Evolutionary conservation across 2,113 vertebrate genomes (phyloP).

Genomic region (Ibidorhyncha struthersii): DNA sequence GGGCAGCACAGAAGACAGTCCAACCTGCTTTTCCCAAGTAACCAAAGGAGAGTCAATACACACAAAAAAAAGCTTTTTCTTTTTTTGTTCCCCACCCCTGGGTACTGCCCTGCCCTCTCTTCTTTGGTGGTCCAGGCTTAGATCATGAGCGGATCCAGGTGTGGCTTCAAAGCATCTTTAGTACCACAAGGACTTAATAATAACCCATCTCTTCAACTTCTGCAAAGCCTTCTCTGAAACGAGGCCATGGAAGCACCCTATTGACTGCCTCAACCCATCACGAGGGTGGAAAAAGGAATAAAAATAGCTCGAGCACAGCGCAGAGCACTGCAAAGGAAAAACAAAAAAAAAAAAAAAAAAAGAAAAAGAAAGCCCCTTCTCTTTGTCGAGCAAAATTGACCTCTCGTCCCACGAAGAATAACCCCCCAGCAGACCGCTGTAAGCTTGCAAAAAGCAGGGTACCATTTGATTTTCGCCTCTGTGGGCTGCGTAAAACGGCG

Average conservation of each 20-base stretch:
- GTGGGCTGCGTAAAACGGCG: not conserved
- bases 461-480: constrained; percentile 8
- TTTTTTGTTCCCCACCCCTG: not conserved
- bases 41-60: not conserved
- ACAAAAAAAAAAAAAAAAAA: not conserved
- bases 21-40: not conserved
- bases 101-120: not conserved
- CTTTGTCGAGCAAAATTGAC: constrained; percentile 8
- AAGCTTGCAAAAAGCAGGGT: not conserved
- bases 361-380: not conserved
- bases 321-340: not conserved
- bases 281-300: not conserved
- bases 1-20: not conserved
- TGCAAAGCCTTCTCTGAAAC: not conserved
- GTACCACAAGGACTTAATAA: not conserved
- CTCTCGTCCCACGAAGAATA: constrained; percentile 19
- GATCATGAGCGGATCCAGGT: not conserved
- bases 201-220: not conserved
- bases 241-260: constrained; percentile 34
- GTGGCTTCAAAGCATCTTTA: constrained; percentile 12
- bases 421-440: not conserved
- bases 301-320: not conserved
- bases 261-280: constrained; percentile 18
- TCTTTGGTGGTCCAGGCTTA: constrained; percentile 6
- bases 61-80: not conserved